Base-by-base conservation (phyloP, 2,888 invertebrate species). In the Falcaria lacertinaria region DNA sequence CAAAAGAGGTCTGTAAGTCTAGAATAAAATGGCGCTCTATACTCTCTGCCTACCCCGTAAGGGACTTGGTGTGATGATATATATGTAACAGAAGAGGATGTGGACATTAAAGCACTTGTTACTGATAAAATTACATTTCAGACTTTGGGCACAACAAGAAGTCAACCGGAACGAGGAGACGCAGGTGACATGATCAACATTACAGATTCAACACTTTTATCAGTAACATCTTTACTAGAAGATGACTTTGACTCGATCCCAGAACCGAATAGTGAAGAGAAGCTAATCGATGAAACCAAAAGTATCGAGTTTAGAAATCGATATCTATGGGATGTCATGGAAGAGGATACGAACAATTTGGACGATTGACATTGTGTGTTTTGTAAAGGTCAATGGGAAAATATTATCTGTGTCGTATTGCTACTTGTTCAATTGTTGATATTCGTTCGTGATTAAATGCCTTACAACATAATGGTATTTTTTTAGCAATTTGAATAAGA, bases 191-290 rank as follows among this genome's bases (percentile, higher is more conserved):
- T 74, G 0, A 59, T 74, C 42, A 76, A 74, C 49, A 60, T 74
- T 5, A 74, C 69, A 2, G 83, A 84, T 32, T 72, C 85, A 0
- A 74, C 81, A 0, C 50, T 86, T 0, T 61, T 86, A 2, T 85
- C 86, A 0, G 60, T 84, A 32, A 77, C 85, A n/a, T 82, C 86
- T 42, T 57, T 87, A 0, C 52, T 80, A 0, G 84, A 82, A 13
- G 80, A 80, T 1, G 81, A 83, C 19, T 15, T 65, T 0, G 76
- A 75, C 0, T 66, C 72, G 0, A 39, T 65, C 1, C 19, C 59
- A 0, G 73, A 71, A 6, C 35, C 49, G 3, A 14, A 28, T 1
- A 50, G 34, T 1, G 64, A 63, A 0, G 69, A 63, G 0, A 60
- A 57, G 13, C 45, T 46, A 8, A 11, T 43, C 2, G 69, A 72